Base-by-base conservation (phyloP, 2,113 vertebrate species). In the Sarotherodon lohbergeri region DNA sequence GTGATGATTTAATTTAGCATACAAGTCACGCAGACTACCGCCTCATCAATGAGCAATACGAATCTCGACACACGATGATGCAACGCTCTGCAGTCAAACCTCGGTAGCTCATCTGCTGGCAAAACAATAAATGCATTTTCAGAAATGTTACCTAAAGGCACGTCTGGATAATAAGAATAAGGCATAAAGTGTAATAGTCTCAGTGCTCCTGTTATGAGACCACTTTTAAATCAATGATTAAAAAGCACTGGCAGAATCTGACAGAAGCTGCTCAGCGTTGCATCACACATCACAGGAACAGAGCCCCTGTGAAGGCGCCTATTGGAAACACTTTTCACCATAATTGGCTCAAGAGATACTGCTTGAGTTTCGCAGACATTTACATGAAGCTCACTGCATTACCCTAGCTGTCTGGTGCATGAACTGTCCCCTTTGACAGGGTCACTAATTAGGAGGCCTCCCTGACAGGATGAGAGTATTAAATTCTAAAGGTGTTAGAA, bases 211-310 rank as follows among this genome's bases (percentile, higher is more conserved):
- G 68, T 81, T 92, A 57, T 63, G 83, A 89, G 68, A 73, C 46
- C 54, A 39, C 34, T 80, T 92, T 93, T 80, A 59, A 92, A 88
- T 92, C 71, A 86, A 50, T 84, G 86, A 90, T 91, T 92, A 85
- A 92, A 91, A 93, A 86, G 87, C 88, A 79, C 83, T 76, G 87
- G 85, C 81, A 88, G 63, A 83, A 83, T 91, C 88, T 89, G 89
- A 94, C 89, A 90, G 88, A 90, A 85, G 83, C 90, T 86, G 91
- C 85, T 88, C 59, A 9, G 68, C 81, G 81, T 91, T 90, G 90
- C 90, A 88, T 94, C 90, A 91, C 83, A 94, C 92, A 92, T 92
- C 91, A 91, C 90, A 92, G 93, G 91, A 93, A 82, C 88, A 92
- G 80, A 85, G 80, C 27, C 61, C 88, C 80, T 54, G 71, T 34